These are phyloP conservation scores for Saccopteryx leptura DNA, from an alignment of 2,113 vertebrate species.

Conservation along the genomic window DNA sequence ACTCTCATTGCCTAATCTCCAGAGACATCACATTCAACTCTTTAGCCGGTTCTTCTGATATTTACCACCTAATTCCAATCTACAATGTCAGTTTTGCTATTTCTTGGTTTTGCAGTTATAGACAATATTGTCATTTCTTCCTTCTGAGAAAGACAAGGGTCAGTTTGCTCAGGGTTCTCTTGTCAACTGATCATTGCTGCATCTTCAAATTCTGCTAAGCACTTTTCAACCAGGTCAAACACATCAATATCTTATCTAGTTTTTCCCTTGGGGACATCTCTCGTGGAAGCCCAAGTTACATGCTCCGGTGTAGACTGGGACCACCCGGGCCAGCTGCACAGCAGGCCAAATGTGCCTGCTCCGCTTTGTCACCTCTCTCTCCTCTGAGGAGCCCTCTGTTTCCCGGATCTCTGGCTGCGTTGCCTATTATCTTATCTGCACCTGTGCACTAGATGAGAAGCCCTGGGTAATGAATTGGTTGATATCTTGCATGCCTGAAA, in stretches of 20 bases:
- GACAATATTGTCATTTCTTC: not conserved
- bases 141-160: not conserved
- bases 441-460: not conserved
- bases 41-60: not conserved
- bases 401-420: not conserved
- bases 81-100: not conserved
- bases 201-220: not conserved
- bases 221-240: not conserved
- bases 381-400: not conserved
- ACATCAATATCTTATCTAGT: not conserved
- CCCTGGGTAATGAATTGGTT: not conserved
- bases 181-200: not conserved
- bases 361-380: not conserved
- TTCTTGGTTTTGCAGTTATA: not conserved
- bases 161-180: not conserved
- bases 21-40: not conserved
- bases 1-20: not conserved
- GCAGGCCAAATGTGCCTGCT: not conserved
- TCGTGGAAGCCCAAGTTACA: not conserved
- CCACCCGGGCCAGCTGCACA: fast-evolving
- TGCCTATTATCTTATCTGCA: not conserved
- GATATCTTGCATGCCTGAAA: not conserved
- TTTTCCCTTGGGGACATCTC: not conserved
- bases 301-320: fast-evolving
- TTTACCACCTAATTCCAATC: not conserved